A percentile compares a stretch with the other conserved stretches of the same genome.
Conservation (phyloP, 2,113 vertebrate genomes). For the Notothenia coriiceps region DNA sequence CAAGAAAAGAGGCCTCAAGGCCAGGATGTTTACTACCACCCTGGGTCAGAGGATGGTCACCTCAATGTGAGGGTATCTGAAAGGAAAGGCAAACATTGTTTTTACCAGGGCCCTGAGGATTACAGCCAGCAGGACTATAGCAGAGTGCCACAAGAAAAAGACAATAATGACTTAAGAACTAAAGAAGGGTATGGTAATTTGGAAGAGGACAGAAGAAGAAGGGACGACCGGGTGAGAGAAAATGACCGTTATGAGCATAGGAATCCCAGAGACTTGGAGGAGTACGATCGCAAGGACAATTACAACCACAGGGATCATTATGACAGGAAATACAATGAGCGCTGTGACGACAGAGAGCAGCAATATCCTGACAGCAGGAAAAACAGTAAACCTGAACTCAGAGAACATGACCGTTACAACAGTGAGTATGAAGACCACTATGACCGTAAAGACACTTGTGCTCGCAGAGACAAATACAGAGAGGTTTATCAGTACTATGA, state of each 20-base stretch:
- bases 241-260: slow-evolving; percentile 50
- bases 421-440: slow-evolving; percentile 61
- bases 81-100: slow-evolving; percentile 79
- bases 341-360: slow-evolving; percentile 49
- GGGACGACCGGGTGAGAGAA: slow-evolving; percentile 63
- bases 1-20: slow-evolving; percentile 50
- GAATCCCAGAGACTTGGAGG: slow-evolving; percentile 56
- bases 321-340: slow-evolving; percentile 56
- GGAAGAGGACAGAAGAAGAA: slow-evolving; percentile 60
- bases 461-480: slow-evolving; percentile 54
- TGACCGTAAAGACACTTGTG: slow-evolving; percentile 39
- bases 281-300: slow-evolving; percentile 60
- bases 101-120: slow-evolving; percentile 80
- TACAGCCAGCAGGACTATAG: slow-evolving; percentile 56
- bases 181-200: slow-evolving; percentile 58
- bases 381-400: slow-evolving; percentile 43
- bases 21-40: slow-evolving; percentile 78
- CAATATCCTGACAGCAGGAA: slow-evolving; percentile 55
- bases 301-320: slow-evolving; percentile 57
- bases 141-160: slow-evolving; percentile 58
- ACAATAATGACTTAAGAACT: slow-evolving; percentile 53
- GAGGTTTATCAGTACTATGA: slow-evolving; percentile 53
- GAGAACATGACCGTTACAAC: slow-evolving; percentile 61
- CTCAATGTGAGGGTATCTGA: slow-evolving; percentile 78
- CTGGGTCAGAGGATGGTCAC: slow-evolving; percentile 79